A percentile compares a stretch with the other conserved stretches of the same genome.
phyloP scores from a whole-genome alignment of 2,797 vertebrate genomes.

The Paramormyrops hopkinsi region DNA sequence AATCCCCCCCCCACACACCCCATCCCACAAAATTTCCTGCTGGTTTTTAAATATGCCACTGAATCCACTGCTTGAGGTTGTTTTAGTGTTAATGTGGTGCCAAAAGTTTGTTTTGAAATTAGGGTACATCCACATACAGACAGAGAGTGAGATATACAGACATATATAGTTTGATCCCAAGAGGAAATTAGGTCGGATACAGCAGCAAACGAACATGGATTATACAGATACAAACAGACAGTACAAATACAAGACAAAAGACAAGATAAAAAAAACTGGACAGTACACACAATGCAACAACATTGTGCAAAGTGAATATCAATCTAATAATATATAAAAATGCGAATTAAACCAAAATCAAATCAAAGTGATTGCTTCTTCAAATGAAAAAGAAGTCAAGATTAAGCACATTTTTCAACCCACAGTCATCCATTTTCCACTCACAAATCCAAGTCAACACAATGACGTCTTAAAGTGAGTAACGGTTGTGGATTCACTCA shows the following conservation, averaged over 20 bases:
- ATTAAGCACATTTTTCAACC: not conserved
- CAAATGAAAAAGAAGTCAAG: not conserved
- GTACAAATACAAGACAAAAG: not conserved
- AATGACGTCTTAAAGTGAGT: slow-evolving; percentile 8
- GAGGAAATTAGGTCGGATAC: not conserved
- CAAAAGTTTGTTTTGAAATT: not conserved
- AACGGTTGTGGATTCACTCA: slow-evolving; percentile 32
- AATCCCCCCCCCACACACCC: not conserved
- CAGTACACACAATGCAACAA: not conserved
- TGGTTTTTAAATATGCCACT: slow-evolving; percentile 47
- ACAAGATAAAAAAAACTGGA: not conserved
- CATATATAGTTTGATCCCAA: not conserved
- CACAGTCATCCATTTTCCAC: not conserved
- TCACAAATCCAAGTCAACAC: not conserved
- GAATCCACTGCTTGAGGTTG: slow-evolving; percentile 35
- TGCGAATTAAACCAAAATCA: not conserved
- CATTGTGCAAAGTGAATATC: not conserved
- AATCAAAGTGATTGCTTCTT: not conserved
- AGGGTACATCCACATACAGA: not conserved
- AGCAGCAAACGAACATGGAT: not conserved
- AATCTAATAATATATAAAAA: not conserved
- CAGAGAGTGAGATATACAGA: not conserved
- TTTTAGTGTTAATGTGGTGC: not conserved
- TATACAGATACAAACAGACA: not conserved
- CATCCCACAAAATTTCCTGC: slow-evolving; percentile 34